Evolutionary conservation across 2,888 invertebrate genomes (phyloP).

Genomic region (Muschampia plurimacula): DNA sequence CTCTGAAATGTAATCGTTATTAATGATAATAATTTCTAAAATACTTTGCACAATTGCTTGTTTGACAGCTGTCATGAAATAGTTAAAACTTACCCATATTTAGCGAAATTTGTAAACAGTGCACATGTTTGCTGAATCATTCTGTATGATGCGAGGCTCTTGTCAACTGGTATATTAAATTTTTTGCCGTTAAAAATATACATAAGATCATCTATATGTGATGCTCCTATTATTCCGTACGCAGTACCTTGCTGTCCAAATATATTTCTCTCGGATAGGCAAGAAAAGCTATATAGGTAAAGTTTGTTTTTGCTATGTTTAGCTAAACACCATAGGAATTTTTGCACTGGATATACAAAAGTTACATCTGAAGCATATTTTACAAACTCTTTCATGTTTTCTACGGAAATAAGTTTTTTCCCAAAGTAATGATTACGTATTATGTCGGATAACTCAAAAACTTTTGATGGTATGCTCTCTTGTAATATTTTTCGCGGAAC

Average conservation of each 20-base stretch:
- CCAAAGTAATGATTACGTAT: slow-evolving; percentile 60
- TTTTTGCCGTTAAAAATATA: slow-evolving; percentile 61
- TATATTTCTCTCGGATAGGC: slow-evolving; percentile 59
- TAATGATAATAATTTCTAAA: no score
- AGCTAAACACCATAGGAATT: slow-evolving; percentile 48
- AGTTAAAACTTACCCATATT: slow-evolving; percentile 61
- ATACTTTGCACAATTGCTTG: no score
- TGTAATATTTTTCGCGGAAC: slow-evolving; percentile 57
- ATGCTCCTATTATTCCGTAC: slow-evolving; percentile 57
- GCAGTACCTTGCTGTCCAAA: slow-evolving; percentile 52
- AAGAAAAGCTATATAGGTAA: slow-evolving; percentile 60
- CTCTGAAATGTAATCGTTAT: no score
- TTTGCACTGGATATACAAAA: slow-evolving; percentile 52
- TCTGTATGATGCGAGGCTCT: slow-evolving; percentile 54
- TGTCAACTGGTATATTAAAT: slow-evolving; percentile 53
- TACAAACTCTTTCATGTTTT: slow-evolving; percentile 53
- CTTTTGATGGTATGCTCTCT: slow-evolving; percentile 46
- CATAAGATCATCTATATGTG: slow-evolving; percentile 66
- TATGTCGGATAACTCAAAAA: slow-evolving; percentile 54
- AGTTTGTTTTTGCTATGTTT: slow-evolving; percentile 45
- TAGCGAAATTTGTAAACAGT: slow-evolving; percentile 67
- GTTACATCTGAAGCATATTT: slow-evolving; percentile 49
- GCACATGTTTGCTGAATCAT: slow-evolving; percentile 59
- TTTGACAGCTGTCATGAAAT: neutral
- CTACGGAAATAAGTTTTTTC: slow-evolving; percentile 47